Percentiles rank a stretch among this genome's conserved stretches.
Conservation (phyloP, 2,113 vertebrate species). For the Hoplias malabaricus region DNA sequence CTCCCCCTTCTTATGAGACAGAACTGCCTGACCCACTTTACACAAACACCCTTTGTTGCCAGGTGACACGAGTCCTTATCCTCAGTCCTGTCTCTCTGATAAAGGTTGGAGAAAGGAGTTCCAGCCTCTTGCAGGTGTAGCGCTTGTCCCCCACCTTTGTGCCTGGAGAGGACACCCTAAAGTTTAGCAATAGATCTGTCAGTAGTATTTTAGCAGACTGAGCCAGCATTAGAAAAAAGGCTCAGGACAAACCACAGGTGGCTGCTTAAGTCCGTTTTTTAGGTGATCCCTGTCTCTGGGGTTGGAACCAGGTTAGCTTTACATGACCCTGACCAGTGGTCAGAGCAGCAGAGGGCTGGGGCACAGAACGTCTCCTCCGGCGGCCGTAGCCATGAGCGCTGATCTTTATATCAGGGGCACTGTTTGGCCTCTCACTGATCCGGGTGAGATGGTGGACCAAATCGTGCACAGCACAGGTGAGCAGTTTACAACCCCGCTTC, state of each 20-base stretch:
- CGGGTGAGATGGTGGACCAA: constrained; percentile 75
- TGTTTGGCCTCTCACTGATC: constrained; percentile 65
- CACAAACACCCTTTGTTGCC: constrained; percentile 21
- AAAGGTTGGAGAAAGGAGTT: constrained; percentile 38
- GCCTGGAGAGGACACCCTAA: constrained; percentile 44
- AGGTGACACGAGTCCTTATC: constrained; percentile 43
- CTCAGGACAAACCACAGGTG: constrained; percentile 35
- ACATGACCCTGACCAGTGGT: constrained; percentile 23
- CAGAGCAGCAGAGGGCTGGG: not conserved
- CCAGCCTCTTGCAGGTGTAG: constrained; percentile 34
- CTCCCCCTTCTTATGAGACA: constrained; percentile 18
- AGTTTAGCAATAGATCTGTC: constrained; percentile 39
- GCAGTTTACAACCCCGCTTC: constrained; percentile 79
- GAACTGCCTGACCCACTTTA: constrained; percentile 40
- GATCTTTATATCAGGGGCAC: constrained; percentile 77
- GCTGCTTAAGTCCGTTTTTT: constrained; percentile 38
- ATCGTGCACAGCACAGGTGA: constrained; percentile 83
- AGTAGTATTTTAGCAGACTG: constrained; percentile 49
- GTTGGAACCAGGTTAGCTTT: constrained; percentile 31
- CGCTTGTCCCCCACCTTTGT: constrained; percentile 38
- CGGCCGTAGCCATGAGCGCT: constrained; percentile 81
- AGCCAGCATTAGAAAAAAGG: constrained; percentile 39
- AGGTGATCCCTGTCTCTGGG: not conserved
- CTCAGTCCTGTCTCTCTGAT: constrained; percentile 40
- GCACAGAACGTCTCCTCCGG: constrained; percentile 76